phyloP scores from a whole-genome alignment of 1,140 invertebrate genomes.

The Eueides isabella region DNA sequence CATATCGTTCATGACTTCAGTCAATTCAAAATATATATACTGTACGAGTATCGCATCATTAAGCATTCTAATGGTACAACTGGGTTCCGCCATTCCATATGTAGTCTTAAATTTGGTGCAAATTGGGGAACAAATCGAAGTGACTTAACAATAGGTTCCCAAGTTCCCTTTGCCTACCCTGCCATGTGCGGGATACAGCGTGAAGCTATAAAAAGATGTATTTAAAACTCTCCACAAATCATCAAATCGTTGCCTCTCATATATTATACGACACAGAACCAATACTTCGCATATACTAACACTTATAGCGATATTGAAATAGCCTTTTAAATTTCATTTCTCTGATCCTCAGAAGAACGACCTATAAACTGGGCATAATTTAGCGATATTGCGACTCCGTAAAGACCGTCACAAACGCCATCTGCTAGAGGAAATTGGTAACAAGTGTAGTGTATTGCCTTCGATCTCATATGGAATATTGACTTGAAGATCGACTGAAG shows the following conservation, averaged over 20 bases:
- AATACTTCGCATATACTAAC: not conserved
- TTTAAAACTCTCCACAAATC: not conserved
- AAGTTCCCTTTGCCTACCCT: too few species aligned
- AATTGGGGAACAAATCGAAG: too few species aligned
- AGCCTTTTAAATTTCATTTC: constrained; percentile 27
- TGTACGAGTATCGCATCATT: too few species aligned
- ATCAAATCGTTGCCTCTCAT: not conserved
- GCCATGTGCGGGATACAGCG: too few species aligned
- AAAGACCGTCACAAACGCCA: constrained; percentile 31
- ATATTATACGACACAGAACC: not conserved
- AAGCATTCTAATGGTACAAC: too few species aligned
- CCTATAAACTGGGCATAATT: constrained; percentile 30
- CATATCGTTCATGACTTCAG: too few species aligned
- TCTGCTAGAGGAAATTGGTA: constrained; percentile 27
- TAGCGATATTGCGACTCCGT: constrained; percentile 29
- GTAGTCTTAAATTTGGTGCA: too few species aligned
- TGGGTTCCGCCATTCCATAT: too few species aligned
- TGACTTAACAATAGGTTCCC: too few species aligned
- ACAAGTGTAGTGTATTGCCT: constrained; percentile 26
- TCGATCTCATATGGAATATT: constrained; percentile 27
- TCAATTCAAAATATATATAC: too few species aligned
- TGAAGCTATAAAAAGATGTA: not conserved
- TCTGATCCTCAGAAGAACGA: constrained; percentile 19
- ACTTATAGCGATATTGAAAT: not conserved
- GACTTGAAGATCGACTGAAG: constrained; percentile 11